These are phyloP conservation scores for Anoplopoma fimbria DNA, from an alignment of 2,113 vertebrate genomes.

Conservation along the genomic window DNA sequence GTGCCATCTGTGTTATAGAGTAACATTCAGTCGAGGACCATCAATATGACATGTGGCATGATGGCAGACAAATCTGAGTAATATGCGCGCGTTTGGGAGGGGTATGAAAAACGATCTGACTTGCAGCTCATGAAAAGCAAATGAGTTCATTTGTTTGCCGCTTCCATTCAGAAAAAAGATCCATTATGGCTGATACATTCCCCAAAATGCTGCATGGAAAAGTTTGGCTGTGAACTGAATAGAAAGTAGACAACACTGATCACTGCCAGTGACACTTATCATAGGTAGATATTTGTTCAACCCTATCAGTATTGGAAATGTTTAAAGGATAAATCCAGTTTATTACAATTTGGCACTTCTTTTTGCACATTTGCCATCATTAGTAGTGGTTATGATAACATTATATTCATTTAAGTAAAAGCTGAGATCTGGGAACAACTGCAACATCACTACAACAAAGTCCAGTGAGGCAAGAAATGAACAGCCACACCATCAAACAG, in stretches of 20 bases:
- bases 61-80: constrained; percentile 60
- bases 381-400: background rate
- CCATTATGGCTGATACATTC: constrained; percentile 75
- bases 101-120: constrained; percentile 53
- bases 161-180: constrained; percentile 32
- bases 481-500: background rate
- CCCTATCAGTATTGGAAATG: background rate
- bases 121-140: constrained; percentile 41
- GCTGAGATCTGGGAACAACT: constrained; percentile 4
- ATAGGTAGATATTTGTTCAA: background rate
- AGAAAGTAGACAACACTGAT: constrained; percentile 29
- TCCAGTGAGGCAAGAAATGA: background rate
- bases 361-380: background rate
- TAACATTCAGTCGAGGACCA: constrained; percentile 59
- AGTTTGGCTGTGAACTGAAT: constrained; percentile 33
- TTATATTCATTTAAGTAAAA: background rate
- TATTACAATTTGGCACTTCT: background rate
- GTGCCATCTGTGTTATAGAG: constrained; percentile 56
- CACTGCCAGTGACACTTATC: background rate
- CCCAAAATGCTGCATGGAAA: constrained; percentile 50
- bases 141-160: constrained; percentile 59
- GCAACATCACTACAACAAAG: background rate
- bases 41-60: constrained; percentile 45
- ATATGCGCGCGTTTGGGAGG: constrained; percentile 30
- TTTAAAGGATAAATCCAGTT: constrained; percentile 13